A percentile compares a stretch with the other conserved stretches of the same genome.
Conservation (phyloP, 1,140 invertebrate species). For the Saccostrea cuccullata region DNA sequence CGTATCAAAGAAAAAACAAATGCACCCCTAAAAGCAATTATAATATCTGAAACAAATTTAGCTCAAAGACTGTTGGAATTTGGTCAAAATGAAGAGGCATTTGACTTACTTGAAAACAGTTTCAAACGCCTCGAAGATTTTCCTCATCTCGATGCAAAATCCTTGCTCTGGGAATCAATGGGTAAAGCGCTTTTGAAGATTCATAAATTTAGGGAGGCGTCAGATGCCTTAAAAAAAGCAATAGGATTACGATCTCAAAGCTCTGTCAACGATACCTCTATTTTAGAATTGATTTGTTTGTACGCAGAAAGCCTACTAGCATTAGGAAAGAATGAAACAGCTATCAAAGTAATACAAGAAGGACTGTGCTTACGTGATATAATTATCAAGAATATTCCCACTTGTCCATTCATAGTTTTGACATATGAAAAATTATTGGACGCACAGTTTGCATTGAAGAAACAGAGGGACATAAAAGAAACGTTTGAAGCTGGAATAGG, state of each 20-base stretch:
- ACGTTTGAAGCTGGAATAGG: background rate
- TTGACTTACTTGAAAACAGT: conserved; percentile 42
- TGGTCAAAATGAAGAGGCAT: conserved; percentile 37
- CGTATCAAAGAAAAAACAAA: conserved; percentile 51
- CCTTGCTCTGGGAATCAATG: conserved; percentile 28
- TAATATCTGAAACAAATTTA: too few species aligned
- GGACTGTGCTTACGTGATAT: background rate
- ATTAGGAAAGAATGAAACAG: background rate
- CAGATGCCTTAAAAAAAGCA: too few species aligned
- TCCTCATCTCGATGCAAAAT: background rate
- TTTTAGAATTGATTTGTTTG: background rate
- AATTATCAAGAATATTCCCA: background rate
- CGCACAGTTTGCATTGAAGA: background rate
- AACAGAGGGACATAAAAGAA: background rate
- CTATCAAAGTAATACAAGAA: background rate
- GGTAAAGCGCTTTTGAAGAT: conserved; percentile 40
- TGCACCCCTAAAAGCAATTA: conserved; percentile 44
- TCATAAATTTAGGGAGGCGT: too few species aligned
- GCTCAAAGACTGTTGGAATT: conserved; percentile 39
- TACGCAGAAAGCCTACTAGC: background rate
- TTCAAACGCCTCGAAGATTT: conserved; percentile 34
- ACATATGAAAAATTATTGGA: background rate
- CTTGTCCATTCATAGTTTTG: background rate
- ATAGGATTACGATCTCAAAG: background rate
- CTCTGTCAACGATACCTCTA: background rate